Percentiles rank a stretch among this genome's conserved stretches.
phyloP scores from a whole-genome alignment of 2,888 invertebrate species.

The Dinocampus coccinellae region DNA sequence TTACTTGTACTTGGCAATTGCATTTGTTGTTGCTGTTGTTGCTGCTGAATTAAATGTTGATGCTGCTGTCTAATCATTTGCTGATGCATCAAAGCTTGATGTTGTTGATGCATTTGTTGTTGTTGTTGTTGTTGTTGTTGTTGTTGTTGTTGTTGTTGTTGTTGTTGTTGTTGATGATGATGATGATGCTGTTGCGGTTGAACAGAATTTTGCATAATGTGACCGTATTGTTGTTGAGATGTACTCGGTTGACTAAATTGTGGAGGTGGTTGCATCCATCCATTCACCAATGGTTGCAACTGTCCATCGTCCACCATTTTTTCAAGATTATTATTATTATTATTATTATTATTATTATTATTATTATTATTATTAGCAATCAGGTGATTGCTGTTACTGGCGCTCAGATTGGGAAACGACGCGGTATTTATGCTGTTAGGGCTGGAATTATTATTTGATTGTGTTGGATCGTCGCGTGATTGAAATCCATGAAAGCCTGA shows the following conservation, averaged over 20 bases:
- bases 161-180: slow-evolving; percentile 45
- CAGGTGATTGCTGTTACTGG: slow-evolving; percentile 51
- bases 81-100: slow-evolving; percentile 52
- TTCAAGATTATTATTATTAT: slow-evolving; percentile 41
- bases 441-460: slow-evolving; percentile 65
- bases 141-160: slow-evolving; percentile 43
- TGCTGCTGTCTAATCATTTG: slow-evolving; percentile 38
- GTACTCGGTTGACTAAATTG: slow-evolving; percentile 54
- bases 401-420: slow-evolving; percentile 59
- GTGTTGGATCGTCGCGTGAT: slow-evolving; percentile 63
- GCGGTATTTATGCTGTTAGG: slow-evolving; percentile 63
- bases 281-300: slow-evolving; percentile 55
- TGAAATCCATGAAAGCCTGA: slow-evolving; percentile 68
- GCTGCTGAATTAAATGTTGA: slow-evolving; percentile 40
- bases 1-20: slow-evolving; percentile 52
- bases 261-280: slow-evolving; percentile 58
- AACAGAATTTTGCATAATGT: slow-evolving; percentile 34
- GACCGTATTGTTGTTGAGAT: slow-evolving; percentile 44
- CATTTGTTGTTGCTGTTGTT: slow-evolving; percentile 58
- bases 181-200: slow-evolving; percentile 46
- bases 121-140: slow-evolving; percentile 58
- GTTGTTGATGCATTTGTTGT: slow-evolving; percentile 39
- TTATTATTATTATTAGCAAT: slow-evolving; percentile 43
- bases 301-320: slow-evolving; percentile 42
- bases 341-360: slow-evolving; percentile 40